Evolutionary conservation across 2,888 invertebrate genomes (phyloP).

Genomic region (Drosophila meridionalis): DNA sequence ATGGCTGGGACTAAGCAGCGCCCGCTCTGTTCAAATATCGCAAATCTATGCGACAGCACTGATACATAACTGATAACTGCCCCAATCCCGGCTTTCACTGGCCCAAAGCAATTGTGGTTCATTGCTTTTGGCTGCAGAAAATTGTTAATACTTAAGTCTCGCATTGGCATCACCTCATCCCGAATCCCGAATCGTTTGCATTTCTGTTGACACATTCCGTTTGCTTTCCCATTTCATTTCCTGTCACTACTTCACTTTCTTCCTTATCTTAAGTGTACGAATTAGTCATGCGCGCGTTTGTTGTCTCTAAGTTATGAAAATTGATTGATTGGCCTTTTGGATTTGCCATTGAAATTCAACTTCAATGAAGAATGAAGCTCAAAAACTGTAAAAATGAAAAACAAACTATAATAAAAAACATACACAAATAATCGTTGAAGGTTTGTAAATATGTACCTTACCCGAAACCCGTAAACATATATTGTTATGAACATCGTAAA

Average conservation of each 20-base stretch:
- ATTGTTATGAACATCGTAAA: conserved; percentile 51
- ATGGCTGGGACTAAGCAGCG: conserved; percentile 83
- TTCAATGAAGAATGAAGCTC: conserved; percentile 59
- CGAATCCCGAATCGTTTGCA: conserved; percentile 30
- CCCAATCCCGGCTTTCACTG: conserved; percentile 31
- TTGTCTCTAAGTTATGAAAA: conserved; percentile 72
- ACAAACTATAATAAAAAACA: not conserved
- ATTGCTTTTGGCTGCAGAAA: conserved; percentile 16
- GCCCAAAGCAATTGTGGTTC: not conserved
- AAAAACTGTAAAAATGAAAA: conserved; percentile 15
- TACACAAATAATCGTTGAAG: conserved; percentile 26
- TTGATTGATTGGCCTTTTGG: conserved; percentile 45
- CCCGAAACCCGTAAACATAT: conserved; percentile 30
- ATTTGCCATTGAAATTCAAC: conserved; percentile 63
- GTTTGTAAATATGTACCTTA: conserved; percentile 70
- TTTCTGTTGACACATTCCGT: conserved; percentile 31
- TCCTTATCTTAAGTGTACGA: conserved; percentile 78
- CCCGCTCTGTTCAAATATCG: conserved; percentile 28
- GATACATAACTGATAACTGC: conserved; percentile 73
- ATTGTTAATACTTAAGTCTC: conserved; percentile 42
- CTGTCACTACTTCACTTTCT: conserved; percentile 1
- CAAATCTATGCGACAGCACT: conserved; percentile 75
- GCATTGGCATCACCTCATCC: conserved; percentile 38
- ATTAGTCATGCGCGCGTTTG: conserved; percentile 81
- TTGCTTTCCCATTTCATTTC: not conserved